Conservation (phyloP, 2,797 vertebrate species). For the Steatocranus sp. region DNA sequence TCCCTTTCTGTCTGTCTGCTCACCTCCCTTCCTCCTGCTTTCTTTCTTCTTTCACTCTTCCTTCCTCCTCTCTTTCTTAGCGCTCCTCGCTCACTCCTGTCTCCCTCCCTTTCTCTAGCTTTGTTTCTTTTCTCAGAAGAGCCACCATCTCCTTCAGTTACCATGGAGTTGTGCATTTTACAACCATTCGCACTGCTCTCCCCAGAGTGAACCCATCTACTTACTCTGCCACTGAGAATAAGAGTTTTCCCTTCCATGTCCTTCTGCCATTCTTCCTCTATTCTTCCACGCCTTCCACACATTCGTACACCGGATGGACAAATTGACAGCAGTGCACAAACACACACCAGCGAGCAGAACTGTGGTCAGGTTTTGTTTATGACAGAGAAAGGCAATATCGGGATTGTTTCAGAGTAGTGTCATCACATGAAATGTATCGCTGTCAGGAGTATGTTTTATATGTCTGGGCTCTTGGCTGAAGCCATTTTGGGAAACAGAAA, state of each 20-base stretch:
- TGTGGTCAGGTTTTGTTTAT: slow-evolving; percentile 76
- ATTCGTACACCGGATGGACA: slow-evolving; percentile 23
- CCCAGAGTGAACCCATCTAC: slow-evolving; percentile 54
- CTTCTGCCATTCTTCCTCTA: slow-evolving; percentile 4
- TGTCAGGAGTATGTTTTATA: slow-evolving; percentile 72
- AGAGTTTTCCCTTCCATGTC: slow-evolving; percentile 38
- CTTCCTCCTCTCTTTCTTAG: slow-evolving; percentile 30
- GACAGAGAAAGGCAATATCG: slow-evolving; percentile 74
- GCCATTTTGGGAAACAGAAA: slow-evolving; percentile 76
- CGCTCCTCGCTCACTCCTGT: slow-evolving; percentile 22
- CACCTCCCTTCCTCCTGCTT: slow-evolving; percentile 37
- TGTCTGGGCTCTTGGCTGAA: slow-evolving; percentile 60
- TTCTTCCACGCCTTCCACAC: neutral
- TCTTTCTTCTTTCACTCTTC: slow-evolving; percentile 36
- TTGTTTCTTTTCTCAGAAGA: slow-evolving; percentile 42
- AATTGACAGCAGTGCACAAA: slow-evolving; percentile 21
- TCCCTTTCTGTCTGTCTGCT: slow-evolving; percentile 60
- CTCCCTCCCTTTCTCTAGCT: slow-evolving; percentile 8
- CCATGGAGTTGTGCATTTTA: slow-evolving; percentile 57
- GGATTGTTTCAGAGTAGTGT: slow-evolving; percentile 76
- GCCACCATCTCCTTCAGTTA: slow-evolving; percentile 50
- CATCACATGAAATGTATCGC: slow-evolving; percentile 75
- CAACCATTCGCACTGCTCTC: slow-evolving; percentile 42
- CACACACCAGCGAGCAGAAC: slow-evolving; percentile 32
- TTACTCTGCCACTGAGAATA: slow-evolving; percentile 45